phyloP scores from a whole-genome alignment of 2,797 vertebrate species.

The Onychomys arenicola region DNA sequence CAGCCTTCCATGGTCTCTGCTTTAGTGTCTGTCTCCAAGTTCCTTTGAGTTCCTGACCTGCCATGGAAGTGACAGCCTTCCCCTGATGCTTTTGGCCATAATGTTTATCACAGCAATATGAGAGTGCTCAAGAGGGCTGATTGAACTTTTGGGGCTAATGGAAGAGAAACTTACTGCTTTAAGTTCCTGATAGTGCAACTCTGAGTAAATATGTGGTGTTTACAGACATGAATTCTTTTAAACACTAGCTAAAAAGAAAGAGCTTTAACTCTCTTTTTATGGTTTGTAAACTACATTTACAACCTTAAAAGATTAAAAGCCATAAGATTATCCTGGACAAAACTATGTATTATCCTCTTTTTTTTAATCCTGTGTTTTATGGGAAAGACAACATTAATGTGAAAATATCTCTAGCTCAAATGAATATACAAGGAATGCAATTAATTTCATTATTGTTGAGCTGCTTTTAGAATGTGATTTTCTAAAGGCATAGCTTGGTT shows the following conservation, averaged over 20 bases:
- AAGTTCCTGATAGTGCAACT: neutral
- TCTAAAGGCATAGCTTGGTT: neutral
- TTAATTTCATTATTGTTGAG: neutral
- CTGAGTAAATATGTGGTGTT: neutral
- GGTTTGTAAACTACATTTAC: neutral
- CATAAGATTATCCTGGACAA: neutral
- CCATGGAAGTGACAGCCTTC: neutral
- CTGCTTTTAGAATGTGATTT: neutral
- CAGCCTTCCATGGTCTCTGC: too few relatives aligned
- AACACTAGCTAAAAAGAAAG: neutral
- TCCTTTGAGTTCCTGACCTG: neutral
- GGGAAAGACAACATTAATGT: neutral
- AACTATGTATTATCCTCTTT: neutral
- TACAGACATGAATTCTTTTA: neutral
- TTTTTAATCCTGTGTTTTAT: neutral
- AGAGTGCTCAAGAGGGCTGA: neutral
- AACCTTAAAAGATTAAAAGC: neutral
- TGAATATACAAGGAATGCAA: neutral
- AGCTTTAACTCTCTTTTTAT: neutral
- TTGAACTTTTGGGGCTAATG: neutral
- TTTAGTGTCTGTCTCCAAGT: too few relatives aligned
- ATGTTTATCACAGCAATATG: neutral
- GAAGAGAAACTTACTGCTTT: neutral
- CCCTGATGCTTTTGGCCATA: neutral
- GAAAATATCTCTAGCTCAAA: constrained; percentile 29